Conservation (phyloP, 2,113 vertebrate genomes). For the Maccullochella peelii region DNA sequence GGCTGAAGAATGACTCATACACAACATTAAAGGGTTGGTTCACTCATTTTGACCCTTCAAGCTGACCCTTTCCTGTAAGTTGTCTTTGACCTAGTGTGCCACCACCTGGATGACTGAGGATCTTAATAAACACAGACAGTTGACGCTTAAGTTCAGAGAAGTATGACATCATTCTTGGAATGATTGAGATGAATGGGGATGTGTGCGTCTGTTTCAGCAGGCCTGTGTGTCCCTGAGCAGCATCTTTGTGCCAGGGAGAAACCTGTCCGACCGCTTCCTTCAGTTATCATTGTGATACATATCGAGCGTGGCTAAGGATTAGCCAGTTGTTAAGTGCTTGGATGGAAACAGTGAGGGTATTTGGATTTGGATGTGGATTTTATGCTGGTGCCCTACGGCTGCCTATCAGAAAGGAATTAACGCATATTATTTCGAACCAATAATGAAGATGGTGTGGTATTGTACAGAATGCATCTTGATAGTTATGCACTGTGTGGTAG, state of each 20-base stretch:
- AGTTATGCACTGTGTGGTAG: neutral
- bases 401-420: neutral
- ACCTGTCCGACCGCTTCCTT: constrained; percentile 55
- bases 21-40: neutral
- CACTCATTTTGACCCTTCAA: too few relatives aligned
- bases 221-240: constrained; percentile 26
- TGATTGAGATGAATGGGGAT: constrained; percentile 26
- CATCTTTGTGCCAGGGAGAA: constrained; percentile 38
- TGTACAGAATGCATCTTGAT: neutral
- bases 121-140: neutral
- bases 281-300: constrained; percentile 41
- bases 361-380: constrained; percentile 21
- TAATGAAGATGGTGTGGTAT: neutral
- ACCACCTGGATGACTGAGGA: neutral
- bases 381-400: neutral
- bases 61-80: neutral
- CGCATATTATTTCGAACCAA: neutral
- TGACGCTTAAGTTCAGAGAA: constrained; percentile 19
- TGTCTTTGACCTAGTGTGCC: neutral
- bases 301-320: constrained; percentile 34
- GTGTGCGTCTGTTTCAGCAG: constrained; percentile 23
- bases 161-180: constrained; percentile 31
- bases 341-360: constrained; percentile 19
- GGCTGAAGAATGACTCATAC: neutral
- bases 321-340: constrained; percentile 39